A percentile compares a stretch with the other conserved stretches of the same genome.
phyloP scores from a whole-genome alignment of 2,888 invertebrate species.

The Smittia aterrima region DNA sequence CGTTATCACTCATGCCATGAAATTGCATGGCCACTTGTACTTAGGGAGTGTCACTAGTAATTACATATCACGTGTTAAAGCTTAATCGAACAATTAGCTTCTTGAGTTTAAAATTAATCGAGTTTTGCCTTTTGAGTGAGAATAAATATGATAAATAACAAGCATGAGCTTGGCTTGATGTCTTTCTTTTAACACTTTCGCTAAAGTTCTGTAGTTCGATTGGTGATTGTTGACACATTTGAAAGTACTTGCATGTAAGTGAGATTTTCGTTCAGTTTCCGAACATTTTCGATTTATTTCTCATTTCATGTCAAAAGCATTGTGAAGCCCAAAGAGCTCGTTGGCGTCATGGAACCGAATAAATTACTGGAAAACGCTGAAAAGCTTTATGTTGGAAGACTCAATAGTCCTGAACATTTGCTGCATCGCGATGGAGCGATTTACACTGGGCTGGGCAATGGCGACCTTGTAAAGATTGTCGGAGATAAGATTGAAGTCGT shows the following conservation, averaged over 20 bases:
- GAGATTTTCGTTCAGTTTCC: not conserved
- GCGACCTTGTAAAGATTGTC: constrained; percentile 73
- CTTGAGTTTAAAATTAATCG: constrained; percentile 17
- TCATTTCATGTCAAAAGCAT: not conserved
- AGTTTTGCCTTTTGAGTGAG: not conserved
- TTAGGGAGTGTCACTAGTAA: constrained; percentile 68
- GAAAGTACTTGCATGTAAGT: not conserved
- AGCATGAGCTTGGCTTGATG: not conserved
- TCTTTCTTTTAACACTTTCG: not conserved
- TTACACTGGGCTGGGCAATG: constrained; percentile 54
- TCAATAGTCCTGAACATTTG: constrained; percentile 80
- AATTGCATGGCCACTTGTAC: constrained; percentile 64
- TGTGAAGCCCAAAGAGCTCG: not conserved
- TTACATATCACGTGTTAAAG: constrained; percentile 60
- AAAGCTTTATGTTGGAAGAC: constrained; percentile 64
- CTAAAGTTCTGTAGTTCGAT: not conserved
- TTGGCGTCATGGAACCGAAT: constrained; percentile 56
- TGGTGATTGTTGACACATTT: not conserved
- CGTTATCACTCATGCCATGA: constrained; percentile 64
- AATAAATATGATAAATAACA: too few relatives aligned
- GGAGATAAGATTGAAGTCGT: constrained; percentile 68
- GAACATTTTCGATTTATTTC: not conserved
- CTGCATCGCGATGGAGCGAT: constrained; percentile 67
- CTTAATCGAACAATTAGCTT: not conserved
- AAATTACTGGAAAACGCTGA: constrained; percentile 66